phyloP scores from a whole-genome alignment of 2,888 invertebrate species.

The Metalampra italica region DNA sequence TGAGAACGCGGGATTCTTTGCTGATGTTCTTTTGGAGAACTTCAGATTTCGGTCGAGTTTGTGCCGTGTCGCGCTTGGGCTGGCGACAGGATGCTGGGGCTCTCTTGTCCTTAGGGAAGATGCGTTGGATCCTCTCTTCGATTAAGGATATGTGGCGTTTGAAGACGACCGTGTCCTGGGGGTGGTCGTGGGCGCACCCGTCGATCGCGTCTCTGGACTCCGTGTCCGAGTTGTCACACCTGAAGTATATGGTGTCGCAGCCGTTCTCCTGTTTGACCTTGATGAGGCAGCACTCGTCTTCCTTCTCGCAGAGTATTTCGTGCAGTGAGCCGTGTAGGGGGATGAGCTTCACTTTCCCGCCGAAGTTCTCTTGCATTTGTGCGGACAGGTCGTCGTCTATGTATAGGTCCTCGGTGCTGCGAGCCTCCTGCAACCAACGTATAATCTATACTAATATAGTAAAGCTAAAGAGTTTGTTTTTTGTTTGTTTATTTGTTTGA shows the following conservation, averaged over 20 bases:
- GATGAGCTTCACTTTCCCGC: conserved; percentile 60
- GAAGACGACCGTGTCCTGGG: conserved; percentile 59
- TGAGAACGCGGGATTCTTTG: conserved; percentile 42
- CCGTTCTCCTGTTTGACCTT: conserved; percentile 67
- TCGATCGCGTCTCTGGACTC: conserved; percentile 61
- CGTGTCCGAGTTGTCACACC: conserved; percentile 61
- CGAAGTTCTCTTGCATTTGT: conserved; percentile 68
- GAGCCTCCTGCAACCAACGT: conserved; percentile 55
- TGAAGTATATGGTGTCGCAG: conserved; percentile 64
- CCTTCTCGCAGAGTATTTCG: conserved; percentile 67
- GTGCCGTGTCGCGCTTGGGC: conserved; percentile 14
- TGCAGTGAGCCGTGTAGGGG: conserved; percentile 68
- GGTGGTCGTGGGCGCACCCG: conserved; percentile 25
- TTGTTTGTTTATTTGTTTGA: too few relatives aligned
- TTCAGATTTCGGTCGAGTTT: conserved; percentile 45
- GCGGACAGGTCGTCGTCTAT: conserved; percentile 76
- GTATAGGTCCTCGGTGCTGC: conserved; percentile 76
- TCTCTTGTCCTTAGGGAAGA: conserved; percentile 51
- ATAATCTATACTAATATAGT: too few relatives aligned
- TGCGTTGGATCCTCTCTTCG: conserved; percentile 60
- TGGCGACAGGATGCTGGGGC: conserved; percentile 17
- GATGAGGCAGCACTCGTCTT: conserved; percentile 69
- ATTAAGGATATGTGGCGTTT: conserved; percentile 65
- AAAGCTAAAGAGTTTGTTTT: too few relatives aligned
- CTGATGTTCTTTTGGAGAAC: conserved; percentile 35